Evolutionary conservation across 2,797 vertebrate genomes (phyloP).

Genomic region (Betta splendens): DNA sequence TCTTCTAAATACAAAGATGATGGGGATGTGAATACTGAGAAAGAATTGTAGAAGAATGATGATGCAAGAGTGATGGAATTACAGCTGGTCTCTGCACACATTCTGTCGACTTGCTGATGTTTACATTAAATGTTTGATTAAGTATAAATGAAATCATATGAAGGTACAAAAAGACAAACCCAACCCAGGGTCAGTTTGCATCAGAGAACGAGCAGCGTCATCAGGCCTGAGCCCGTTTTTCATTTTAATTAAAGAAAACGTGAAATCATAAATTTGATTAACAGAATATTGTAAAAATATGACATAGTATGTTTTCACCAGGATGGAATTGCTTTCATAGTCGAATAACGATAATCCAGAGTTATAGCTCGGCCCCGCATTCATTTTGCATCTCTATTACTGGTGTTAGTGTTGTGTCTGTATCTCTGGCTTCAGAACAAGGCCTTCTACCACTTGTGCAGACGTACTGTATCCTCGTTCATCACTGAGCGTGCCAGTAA

Average conservation of each 20-base stretch:
- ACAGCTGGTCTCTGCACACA: neutral
- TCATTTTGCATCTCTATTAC: neutral
- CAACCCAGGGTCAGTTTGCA: too few species aligned
- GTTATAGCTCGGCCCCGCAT: neutral
- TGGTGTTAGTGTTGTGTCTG: neutral
- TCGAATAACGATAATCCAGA: neutral
- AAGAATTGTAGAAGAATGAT: slow-evolving; percentile 11
- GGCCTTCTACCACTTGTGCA: neutral
- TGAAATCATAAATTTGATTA: neutral
- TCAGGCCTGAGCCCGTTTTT: too few species aligned
- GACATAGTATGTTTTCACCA: neutral
- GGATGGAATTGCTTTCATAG: neutral
- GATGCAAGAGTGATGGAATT: slow-evolving; percentile 3
- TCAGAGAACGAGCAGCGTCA: too few species aligned
- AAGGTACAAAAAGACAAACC: too few species aligned
- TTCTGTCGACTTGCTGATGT: neutral
- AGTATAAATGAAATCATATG: too few species aligned
- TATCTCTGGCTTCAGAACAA: neutral
- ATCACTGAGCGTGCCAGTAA: neutral
- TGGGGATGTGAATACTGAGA: neutral
- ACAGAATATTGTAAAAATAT: neutral
- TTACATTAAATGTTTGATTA: too few species aligned
- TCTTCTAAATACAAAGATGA: neutral
- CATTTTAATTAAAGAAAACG: neutral
- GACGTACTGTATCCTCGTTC: neutral